Conservation (phyloP, 2,888 invertebrate species). For the Lamellibrachia columna region DNA sequence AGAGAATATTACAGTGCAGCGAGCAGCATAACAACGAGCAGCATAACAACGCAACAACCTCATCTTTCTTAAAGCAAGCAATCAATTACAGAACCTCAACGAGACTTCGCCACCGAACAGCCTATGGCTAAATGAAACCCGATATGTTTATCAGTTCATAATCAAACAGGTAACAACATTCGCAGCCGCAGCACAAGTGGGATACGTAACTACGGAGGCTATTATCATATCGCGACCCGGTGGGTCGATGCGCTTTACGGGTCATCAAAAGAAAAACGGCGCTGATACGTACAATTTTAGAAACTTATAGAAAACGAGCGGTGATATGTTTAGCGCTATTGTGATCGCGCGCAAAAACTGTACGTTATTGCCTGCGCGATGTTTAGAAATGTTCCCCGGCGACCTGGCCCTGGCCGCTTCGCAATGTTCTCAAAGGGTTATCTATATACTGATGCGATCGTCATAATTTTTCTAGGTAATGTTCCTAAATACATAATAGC, state of each 20-base stretch:
- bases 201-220: neutral
- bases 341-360: neutral
- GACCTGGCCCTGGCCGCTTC: neutral
- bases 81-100: neutral
- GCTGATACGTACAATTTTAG: neutral
- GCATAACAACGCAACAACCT: neutral
- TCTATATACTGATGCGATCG: neutral
- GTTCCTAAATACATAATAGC: conserved; percentile 7
- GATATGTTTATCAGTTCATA: conserved; percentile 8
- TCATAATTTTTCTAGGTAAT: neutral
- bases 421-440: neutral
- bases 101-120: neutral
- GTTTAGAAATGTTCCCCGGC: neutral
- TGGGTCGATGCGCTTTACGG: neutral
- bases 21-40: neutral
- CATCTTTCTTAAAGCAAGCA: neutral
- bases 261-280: neutral
- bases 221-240: neutral
- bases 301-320: neutral
- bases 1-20: neutral
- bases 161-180: conserved; percentile 3
- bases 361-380: neutral
- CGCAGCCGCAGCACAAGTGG: neutral
- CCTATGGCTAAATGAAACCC: neutral
- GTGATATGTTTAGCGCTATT: neutral